A percentile compares a stretch with the other conserved stretches of the same genome.
Conservation (phyloP, 2,797 vertebrate genomes). For the Argyrosomus regius region DNA sequence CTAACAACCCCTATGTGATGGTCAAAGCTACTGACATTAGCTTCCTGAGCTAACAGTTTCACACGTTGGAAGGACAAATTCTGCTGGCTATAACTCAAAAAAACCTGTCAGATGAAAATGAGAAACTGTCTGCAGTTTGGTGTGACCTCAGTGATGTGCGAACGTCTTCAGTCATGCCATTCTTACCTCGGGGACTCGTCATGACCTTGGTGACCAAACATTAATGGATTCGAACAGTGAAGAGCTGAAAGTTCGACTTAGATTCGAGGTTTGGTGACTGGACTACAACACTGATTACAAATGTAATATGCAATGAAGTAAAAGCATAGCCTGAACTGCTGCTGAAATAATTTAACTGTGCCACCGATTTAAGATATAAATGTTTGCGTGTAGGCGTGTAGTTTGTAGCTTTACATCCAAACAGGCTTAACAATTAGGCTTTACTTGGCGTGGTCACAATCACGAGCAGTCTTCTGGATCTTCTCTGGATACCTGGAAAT, state of each 20-base stretch:
- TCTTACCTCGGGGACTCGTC: constrained; percentile 10
- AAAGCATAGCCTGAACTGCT: not conserved
- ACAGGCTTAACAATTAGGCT: not conserved
- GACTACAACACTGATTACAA: not conserved
- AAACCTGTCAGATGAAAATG: too few relatives aligned
- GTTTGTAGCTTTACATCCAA: not conserved
- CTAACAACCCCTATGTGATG: not conserved
- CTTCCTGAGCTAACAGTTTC: constrained; percentile 18
- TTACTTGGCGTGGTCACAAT: constrained; percentile 2
- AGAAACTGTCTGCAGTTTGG: not conserved
- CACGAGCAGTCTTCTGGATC: constrained; percentile 15
- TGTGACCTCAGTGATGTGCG: not conserved
- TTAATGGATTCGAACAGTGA: not conserved
- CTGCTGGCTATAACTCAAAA: too few relatives aligned
- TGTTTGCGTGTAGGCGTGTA: not conserved
- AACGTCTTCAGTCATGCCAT: not conserved
- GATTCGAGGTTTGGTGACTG: not conserved
- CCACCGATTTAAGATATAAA: not conserved
- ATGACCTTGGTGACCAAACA: not conserved
- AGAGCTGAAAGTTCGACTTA: not conserved
- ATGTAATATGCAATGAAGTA: not conserved
- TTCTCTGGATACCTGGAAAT: constrained; percentile 4
- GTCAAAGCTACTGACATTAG: not conserved
- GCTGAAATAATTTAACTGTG: not conserved
- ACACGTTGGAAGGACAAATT: not conserved